Evolutionary conservation across 2,888 invertebrate species (phyloP).

Genomic region (Mesorhabditis spiculigera): DNA sequence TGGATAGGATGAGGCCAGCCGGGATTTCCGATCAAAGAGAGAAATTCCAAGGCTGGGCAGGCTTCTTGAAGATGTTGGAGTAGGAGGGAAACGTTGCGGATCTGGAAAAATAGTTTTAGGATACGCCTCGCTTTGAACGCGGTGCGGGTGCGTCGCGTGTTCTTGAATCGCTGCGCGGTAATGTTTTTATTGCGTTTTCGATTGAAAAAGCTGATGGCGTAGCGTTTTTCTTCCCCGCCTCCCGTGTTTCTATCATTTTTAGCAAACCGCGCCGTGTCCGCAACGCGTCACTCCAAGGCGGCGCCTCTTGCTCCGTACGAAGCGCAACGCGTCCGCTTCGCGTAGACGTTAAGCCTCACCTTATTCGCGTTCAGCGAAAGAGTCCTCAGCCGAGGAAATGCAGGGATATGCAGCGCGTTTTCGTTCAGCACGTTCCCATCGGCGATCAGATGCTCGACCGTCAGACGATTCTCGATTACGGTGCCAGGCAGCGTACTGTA

Average conservation of each 20-base stretch:
- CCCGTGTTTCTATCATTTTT: too few species aligned
- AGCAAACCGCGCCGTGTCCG: too few species aligned
- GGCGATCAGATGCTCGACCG: slow-evolving; percentile 37
- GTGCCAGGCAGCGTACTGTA: slow-evolving; percentile 38
- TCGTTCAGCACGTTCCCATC: slow-evolving; percentile 47
- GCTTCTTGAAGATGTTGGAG: slow-evolving; percentile 28
- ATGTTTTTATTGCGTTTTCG: neutral
- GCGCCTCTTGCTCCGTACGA: too few species aligned
- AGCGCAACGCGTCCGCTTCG: too few species aligned
- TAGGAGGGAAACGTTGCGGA: slow-evolving; percentile 37
- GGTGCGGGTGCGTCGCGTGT: too few species aligned
- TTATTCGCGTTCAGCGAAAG: slow-evolving; percentile 33
- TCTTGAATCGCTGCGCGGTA: too few species aligned
- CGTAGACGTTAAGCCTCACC: slow-evolving; percentile 17
- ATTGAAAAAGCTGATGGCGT: too few species aligned
- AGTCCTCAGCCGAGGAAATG: slow-evolving; percentile 29
- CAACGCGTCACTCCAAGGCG: too few species aligned
- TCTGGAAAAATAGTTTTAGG: slow-evolving; percentile 22
- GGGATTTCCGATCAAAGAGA: slow-evolving; percentile 40
- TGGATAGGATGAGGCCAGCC: slow-evolving; percentile 34
- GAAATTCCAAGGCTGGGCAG: slow-evolving; percentile 39
- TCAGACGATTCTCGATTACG: slow-evolving; percentile 31
- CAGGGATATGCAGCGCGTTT: slow-evolving; percentile 40
- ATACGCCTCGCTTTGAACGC: too few species aligned
- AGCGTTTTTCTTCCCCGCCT: too few species aligned